phyloP scores from a whole-genome alignment of 1,140 invertebrate genomes.

The Bradysia coprophila region DNA sequence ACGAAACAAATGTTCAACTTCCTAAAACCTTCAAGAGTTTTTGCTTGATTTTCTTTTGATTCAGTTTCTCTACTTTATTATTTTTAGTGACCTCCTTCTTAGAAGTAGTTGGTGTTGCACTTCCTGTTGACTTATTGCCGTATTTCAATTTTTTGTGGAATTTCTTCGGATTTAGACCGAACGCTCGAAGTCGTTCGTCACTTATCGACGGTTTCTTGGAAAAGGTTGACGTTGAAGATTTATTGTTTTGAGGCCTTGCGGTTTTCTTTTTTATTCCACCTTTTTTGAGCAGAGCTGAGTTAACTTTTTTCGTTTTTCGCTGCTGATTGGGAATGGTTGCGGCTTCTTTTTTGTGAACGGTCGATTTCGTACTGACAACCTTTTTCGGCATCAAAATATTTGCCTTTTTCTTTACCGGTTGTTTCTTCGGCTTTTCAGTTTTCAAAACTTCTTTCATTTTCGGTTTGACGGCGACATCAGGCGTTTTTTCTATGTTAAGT shows the following conservation, averaged over 20 bases:
- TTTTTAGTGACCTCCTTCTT: no score
- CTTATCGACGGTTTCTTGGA: constrained; percentile 7
- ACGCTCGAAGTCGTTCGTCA: constrained; percentile 65
- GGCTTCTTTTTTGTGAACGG: not conserved
- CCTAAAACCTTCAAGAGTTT: no score
- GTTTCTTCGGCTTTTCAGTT: not conserved
- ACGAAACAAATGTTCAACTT: no score
- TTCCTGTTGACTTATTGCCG: constrained; percentile 7
- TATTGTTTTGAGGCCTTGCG: not conserved
- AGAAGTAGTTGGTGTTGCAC: no score
- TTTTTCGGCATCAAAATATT: not conserved
- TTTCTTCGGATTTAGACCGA: constrained; percentile 84
- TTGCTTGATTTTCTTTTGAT: no score
- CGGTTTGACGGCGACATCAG: not conserved
- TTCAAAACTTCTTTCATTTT: not conserved
- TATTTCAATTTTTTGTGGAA: constrained; percentile 27
- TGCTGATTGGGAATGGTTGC: not conserved
- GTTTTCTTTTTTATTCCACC: not conserved
- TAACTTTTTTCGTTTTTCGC: not conserved
- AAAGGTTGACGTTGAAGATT: constrained; percentile 6
- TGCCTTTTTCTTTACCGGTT: not conserved
- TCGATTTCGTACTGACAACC: not conserved
- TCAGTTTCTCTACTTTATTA: no score
- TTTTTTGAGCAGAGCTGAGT: not conserved
- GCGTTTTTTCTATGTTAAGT: not conserved